Evolutionary conservation across 1,140 invertebrate species (phyloP).

Genomic region (Octopus bimaculoides): DNA sequence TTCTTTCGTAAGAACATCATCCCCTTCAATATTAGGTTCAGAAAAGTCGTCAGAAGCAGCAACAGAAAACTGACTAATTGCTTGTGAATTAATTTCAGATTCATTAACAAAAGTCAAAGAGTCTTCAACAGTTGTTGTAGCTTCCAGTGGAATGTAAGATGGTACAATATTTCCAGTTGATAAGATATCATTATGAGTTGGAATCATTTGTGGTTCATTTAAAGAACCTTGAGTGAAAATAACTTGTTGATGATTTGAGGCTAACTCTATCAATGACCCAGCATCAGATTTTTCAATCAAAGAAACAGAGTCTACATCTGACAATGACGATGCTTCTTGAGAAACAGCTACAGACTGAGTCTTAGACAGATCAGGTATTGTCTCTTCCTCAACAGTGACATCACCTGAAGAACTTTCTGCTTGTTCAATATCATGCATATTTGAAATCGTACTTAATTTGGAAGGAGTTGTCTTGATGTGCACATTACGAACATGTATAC

Average conservation of each 20-base stretch:
- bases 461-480: slow-evolving; percentile 28
- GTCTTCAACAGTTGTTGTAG: neutral
- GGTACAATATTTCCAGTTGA: neutral
- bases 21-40: neutral
- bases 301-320: neutral
- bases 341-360: neutral
- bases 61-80: slow-evolving; percentile 12
- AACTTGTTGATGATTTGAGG: neutral
- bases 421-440: neutral
- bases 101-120: neutral
- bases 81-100: neutral
- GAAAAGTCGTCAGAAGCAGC: slow-evolving; percentile 30
- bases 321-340: neutral
- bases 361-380: neutral
- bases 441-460: neutral
- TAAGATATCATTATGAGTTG: neutral
- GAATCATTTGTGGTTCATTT: neutral
- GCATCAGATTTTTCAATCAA: neutral
- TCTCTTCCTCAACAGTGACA: neutral
- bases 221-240: neutral
- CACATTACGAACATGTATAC: slow-evolving; percentile 35
- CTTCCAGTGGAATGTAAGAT: neutral
- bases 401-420: neutral
- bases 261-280: neutral
- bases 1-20: slow-evolving; percentile 32